Base-by-base conservation (phyloP, 2,113 vertebrate species). In the Elephas maximus region DNA sequence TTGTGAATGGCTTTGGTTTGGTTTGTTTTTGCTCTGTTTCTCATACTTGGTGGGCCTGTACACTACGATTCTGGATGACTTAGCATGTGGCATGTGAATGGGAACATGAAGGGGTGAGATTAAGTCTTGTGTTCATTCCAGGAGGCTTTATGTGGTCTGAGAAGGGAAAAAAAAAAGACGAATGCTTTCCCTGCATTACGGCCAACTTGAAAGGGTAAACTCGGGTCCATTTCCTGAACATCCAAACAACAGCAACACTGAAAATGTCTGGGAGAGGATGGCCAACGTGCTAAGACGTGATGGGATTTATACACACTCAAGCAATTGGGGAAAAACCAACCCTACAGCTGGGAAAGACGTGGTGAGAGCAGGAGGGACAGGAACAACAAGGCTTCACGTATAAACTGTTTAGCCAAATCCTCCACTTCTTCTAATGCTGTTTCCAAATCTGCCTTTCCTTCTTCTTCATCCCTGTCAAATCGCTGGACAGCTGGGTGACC, bases 201-300 rank as follows among this genome's bases (percentile, higher is more conserved):
- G 81, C 79, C 93, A 91, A 41, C 80, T 60, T 48, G 57, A 95
- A 93, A 94, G 79, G n/a, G 65, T 94, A 90, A 96, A 94, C 83
- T 69, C 33, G 41, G 33, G 91, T 76, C 93, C 74, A 63, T 95
- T 98, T 97, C 93, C 80, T 90, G 83, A 88, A 92, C 57, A 97
- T 96, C 78, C 79, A 95, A 96, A 96, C 79, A 94, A 67, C 33
- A 83, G 7, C 41, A 67, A 86, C 76, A 97, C 0, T 95, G 63
- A 89, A 76, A 94, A 94, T 65, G 45, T 94, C 86, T 45, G 63
- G 76, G 65, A 91, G 33, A 90, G 60, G 67, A 79, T 28, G 65
- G 53, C 80, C 74, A 80, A 88, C 82, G 90, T 93, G 41, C 69
- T 51, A 80, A 90, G 3, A 60, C 65, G 15, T 63, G 88, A 92